phyloP scores from a whole-genome alignment of 2,888 invertebrate species.

The Chaitophorus viminalis region DNA sequence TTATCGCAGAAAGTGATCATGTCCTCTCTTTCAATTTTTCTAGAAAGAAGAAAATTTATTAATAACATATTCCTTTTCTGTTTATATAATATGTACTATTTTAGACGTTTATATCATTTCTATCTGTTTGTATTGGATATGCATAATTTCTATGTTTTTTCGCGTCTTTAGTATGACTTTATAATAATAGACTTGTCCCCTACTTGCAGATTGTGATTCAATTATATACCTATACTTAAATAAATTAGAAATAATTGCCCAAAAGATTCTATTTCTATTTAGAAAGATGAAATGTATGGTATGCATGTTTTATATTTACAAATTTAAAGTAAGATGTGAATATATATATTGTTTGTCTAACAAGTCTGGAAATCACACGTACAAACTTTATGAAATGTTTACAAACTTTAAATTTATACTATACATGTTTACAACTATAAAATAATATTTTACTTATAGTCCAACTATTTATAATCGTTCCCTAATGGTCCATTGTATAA shows the following conservation, averaged over 20 bases:
- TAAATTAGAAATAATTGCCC: background rate
- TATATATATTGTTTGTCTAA: background rate
- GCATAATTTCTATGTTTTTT: background rate
- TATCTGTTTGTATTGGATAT: background rate
- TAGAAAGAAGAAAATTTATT: too few relatives aligned
- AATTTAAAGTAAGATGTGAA: background rate
- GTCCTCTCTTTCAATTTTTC: too few relatives aligned
- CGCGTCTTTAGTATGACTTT: too few relatives aligned
- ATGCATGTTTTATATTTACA: background rate
- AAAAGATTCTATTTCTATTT: conserved; percentile 22
- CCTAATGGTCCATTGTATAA: conserved; percentile 36
- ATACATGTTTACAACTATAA: background rate
- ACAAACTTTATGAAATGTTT: background rate
- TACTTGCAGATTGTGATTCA: too few relatives aligned
- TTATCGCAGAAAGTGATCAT: too few relatives aligned
- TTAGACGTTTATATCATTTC: too few relatives aligned
- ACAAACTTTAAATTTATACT: background rate
- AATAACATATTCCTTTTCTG: too few relatives aligned
- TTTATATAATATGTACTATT: too few relatives aligned
- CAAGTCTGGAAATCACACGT: background rate
- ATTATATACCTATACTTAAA: background rate
- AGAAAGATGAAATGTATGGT: background rate
- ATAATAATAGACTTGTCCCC: too few relatives aligned
- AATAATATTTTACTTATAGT: conserved; percentile 14
- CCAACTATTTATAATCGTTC: conserved; percentile 23